Evolutionary conservation across 2,113 vertebrate genomes (phyloP), one percentile per base, ranked within the genome.

Genomic region (Hystrix brachyura): DNA sequence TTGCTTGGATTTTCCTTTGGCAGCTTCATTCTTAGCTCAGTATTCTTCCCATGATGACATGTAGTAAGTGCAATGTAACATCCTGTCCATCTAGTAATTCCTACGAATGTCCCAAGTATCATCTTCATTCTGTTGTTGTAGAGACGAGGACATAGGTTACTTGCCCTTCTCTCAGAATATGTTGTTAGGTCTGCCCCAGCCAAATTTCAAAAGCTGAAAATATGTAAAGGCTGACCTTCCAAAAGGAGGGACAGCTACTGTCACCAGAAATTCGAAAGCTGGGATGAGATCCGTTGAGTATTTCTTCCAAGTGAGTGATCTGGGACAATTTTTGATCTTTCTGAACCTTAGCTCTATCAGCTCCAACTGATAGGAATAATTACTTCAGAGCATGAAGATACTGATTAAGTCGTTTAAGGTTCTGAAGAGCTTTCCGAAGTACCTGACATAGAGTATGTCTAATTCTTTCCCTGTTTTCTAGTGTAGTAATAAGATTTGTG

Each of bases 271-370:
- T 9, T 74, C 18, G 18, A 76, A 67, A 82, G 27, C 13, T 87
- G 21, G 7, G 43, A 83, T 79, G n/a, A 10, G 38, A 15, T 69
- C 5, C 46, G 15, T 84, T 74, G 78, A 62, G 15, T 88, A 13
- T 81, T 18, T 87, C 19, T 85, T 94, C 18, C 57, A 57, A 29
- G n/a, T 90, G 46, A 38, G 25, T 86, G 48, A 59, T 67, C n/a
- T 82, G 78, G 55, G 34, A 51, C 17, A 94, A 87, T 74, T 88
- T 74, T 83, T 89, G 34, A 65, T 59, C 48, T 84, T 90, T 92
- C 27, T 95, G 80, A 95, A 34, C 19, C 2, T 87, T 34, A 67
- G 34, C 69, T 92, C 72, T 6, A 64, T 91, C 19, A 57, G 7
- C 38, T 93, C 15, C 27, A 94, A 17, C 53, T 71, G 14, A 51